phyloP scores from a whole-genome alignment of 1,140 invertebrate species.

The Lasioglossum albipes region DNA sequence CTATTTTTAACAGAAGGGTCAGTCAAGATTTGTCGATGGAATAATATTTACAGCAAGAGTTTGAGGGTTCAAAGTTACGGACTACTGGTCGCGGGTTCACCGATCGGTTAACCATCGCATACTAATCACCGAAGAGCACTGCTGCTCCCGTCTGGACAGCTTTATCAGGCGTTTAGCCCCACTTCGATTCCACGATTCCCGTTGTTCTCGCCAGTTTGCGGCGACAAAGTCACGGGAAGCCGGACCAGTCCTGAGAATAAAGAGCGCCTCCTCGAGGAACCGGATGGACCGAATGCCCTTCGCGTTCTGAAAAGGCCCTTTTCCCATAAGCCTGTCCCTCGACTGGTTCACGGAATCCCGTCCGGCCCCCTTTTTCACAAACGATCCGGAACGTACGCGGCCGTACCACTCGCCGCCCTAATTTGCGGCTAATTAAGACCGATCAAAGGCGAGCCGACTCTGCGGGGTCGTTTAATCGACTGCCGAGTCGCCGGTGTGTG shows the following conservation, averaged over 20 bases:
- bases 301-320: conserved; percentile 35
- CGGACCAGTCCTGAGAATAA: not conserved
- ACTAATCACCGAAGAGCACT: conserved; percentile 59
- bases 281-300: not conserved
- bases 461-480: not conserved
- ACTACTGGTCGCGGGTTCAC: conserved; percentile 2
- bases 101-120: conserved; percentile 36
- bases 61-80: conserved; percentile 32
- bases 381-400: not conserved
- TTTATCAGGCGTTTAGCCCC: conserved; percentile 38
- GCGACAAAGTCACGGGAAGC: conserved; percentile 17
- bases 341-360: conserved; percentile 23
- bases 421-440: conserved; percentile 40
- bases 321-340: conserved; percentile 10
- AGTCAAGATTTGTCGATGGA: too few relatives aligned
- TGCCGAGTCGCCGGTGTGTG: too few relatives aligned
- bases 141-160: conserved; percentile 10
- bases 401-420: not conserved
- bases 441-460: conserved; percentile 30
- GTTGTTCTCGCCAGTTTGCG: not conserved
- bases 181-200: conserved; percentile 25
- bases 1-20: too few relatives aligned
- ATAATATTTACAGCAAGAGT: too few relatives aligned
- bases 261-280: conserved; percentile 11
- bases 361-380: not conserved